Percentiles rank a stretch among this genome's conserved stretches.
These are phyloP conservation scores for Actinernus sp. DNA, from an alignment of 92 coral and sea anemone species.

Conservation along the genomic window DNA sequence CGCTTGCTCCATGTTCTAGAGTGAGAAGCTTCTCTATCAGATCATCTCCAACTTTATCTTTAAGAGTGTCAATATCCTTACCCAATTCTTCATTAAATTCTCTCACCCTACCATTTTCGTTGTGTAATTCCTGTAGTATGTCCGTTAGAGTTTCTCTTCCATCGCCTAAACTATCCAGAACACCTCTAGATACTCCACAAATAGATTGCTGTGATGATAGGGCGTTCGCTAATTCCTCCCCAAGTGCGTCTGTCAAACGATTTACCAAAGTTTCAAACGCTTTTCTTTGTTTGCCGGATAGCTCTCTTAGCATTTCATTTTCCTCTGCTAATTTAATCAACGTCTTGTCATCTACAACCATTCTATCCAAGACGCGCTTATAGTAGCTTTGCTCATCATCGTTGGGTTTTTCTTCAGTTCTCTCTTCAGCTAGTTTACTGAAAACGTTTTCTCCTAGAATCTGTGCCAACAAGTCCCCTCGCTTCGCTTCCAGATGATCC, in stretches of 20 bases:
- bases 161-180: neutral
- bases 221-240: slow-evolving; percentile 47
- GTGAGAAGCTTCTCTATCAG: slow-evolving; percentile 31
- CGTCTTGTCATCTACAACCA: slow-evolving; percentile 60
- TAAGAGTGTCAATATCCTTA: slow-evolving; percentile 48
- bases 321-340: slow-evolving; percentile 62
- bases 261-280: slow-evolving; percentile 21
- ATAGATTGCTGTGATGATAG: neutral
- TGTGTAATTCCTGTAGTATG: slow-evolving; percentile 38
- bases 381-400: slow-evolving; percentile 29
- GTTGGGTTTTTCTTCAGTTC: slow-evolving; percentile 11
- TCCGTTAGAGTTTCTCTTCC: slow-evolving; percentile 45
- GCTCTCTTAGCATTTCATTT: slow-evolving; percentile 44
- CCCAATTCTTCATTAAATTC: slow-evolving; percentile 48
- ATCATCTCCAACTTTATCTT: slow-evolving; percentile 67
- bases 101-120: slow-evolving; percentile 58
- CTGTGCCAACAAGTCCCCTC: slow-evolving; percentile 19
- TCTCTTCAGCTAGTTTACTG: slow-evolving; percentile 34
- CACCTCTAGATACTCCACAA: neutral
- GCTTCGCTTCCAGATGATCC: slow-evolving; percentile 41
- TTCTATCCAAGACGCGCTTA: slow-evolving; percentile 29
- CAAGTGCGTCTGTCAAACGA: slow-evolving; percentile 53
- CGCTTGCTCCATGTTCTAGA: neutral
- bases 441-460: slow-evolving; percentile 40
- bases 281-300: slow-evolving; percentile 46